These are phyloP conservation scores for Aromia moschata DNA, from an alignment of 2,888 invertebrate species.

Conservation along the genomic window DNA sequence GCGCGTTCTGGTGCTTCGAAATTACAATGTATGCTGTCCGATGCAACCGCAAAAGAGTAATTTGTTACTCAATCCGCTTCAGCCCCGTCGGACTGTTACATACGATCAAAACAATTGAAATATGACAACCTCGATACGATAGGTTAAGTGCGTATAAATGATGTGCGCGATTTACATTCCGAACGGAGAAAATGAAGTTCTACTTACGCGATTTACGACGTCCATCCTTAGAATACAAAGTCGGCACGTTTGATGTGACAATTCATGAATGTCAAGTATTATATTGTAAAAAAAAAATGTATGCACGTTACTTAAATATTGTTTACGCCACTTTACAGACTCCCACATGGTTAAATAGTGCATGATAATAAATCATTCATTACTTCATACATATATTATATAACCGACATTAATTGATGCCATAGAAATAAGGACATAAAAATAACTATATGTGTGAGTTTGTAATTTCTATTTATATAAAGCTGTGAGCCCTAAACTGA, in stretches of 20 bases:
- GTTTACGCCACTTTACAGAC: neutral
- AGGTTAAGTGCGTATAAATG: too few species aligned
- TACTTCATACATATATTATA: neutral
- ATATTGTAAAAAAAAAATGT: neutral
- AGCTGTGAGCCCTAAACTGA: too few species aligned
- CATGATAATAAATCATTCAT: neutral
- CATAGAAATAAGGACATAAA: too few species aligned
- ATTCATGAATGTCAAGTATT: neutral
- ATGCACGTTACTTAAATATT: neutral
- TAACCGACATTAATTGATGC: neutral
- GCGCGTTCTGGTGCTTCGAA: too few species aligned
- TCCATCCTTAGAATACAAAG: neutral
- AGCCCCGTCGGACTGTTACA: too few species aligned
- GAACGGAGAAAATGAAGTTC: neutral
- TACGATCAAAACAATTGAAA: too few species aligned
- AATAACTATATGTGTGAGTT: too few species aligned
- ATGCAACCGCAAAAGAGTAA: too few species aligned
- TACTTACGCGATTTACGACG: neutral
- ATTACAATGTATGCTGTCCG: too few species aligned
- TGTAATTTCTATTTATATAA: too few species aligned
- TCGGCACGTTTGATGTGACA: neutral
- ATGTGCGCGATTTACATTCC: neutral
- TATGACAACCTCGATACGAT: too few species aligned
- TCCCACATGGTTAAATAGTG: neutral
- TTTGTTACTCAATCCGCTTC: too few species aligned